Percentiles rank a stretch among this genome's conserved stretches.
phyloP scores from a whole-genome alignment of 2,797 vertebrate genomes.

The Emydoidea blandingii region DNA sequence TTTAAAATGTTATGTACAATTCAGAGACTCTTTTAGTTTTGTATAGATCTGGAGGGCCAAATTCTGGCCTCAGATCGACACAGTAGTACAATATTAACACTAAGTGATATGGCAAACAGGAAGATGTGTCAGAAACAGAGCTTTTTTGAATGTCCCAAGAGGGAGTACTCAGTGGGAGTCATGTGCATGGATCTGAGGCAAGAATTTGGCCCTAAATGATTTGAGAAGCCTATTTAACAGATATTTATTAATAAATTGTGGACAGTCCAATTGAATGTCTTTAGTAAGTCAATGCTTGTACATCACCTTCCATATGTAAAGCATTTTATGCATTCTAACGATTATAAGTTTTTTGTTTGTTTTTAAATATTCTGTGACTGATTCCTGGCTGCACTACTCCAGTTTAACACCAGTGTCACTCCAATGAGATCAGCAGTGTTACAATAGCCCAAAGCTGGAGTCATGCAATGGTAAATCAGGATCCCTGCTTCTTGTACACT shows the following conservation, averaged over 20 bases:
- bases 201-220: background rate
- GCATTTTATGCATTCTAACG: background rate
- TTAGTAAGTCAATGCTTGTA: background rate
- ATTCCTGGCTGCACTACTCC: constrained; percentile 11
- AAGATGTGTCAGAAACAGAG: background rate
- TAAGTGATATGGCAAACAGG: background rate
- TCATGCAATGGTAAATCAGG: constrained; percentile 9
- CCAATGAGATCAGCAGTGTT: background rate
- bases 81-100: background rate
- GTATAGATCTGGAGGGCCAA: background rate
- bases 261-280: too few relatives aligned
- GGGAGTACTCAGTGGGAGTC: background rate
- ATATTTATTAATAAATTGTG: background rate
- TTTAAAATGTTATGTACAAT: background rate
- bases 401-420: constrained; percentile 20
- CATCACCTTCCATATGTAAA: background rate
- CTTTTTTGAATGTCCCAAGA: background rate
- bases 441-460: constrained; percentile 15
- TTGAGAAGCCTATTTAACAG: too few relatives aligned
- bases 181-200: background rate
- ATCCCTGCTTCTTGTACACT: constrained; percentile 22
- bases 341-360: background rate
- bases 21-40: background rate
- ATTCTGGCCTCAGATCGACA: background rate
- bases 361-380: background rate